phyloP scores from a whole-genome alignment of 2,888 invertebrate genomes.

The Cantharis flavilabris region DNA sequence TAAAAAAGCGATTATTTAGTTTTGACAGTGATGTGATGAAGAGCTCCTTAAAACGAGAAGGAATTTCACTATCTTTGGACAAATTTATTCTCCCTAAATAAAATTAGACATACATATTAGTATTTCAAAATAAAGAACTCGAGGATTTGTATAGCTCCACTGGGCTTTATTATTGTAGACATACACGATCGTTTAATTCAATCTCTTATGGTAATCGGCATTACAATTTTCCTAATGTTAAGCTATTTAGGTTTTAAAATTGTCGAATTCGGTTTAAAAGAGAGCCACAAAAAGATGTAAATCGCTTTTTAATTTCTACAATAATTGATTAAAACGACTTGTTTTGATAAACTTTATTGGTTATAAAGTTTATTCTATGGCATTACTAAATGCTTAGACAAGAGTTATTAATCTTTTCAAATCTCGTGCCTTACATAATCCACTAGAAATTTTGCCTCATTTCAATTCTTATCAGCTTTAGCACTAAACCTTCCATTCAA shows the following conservation, averaged over 20 bases:
- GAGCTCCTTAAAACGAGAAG: neutral
- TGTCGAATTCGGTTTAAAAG: neutral
- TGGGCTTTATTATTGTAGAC: neutral
- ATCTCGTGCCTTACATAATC: constrained; percentile 8
- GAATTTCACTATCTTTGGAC: constrained; percentile 2
- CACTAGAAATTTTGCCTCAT: constrained; percentile 15
- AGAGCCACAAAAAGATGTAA: neutral
- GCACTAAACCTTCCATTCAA: constrained; percentile 17
- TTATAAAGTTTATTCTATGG: neutral
- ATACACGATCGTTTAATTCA: neutral
- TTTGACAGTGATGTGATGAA: constrained; percentile 12
- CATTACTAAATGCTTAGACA: constrained; percentile 2
- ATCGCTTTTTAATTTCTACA: neutral
- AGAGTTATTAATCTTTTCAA: constrained; percentile 15
- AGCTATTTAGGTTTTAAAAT: neutral
- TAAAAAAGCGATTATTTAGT: constrained; percentile 11
- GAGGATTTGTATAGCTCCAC: neutral
- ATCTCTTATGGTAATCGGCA: no score
- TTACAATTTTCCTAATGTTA: neutral
- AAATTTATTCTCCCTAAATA: neutral
- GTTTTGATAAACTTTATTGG: neutral
- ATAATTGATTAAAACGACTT: neutral
- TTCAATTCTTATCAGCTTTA: constrained; percentile 22
- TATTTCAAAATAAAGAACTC: neutral
- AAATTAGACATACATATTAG: neutral